phyloP scores from a whole-genome alignment of 2,797 vertebrate species.

The Chromobotia macracanthus region DNA sequence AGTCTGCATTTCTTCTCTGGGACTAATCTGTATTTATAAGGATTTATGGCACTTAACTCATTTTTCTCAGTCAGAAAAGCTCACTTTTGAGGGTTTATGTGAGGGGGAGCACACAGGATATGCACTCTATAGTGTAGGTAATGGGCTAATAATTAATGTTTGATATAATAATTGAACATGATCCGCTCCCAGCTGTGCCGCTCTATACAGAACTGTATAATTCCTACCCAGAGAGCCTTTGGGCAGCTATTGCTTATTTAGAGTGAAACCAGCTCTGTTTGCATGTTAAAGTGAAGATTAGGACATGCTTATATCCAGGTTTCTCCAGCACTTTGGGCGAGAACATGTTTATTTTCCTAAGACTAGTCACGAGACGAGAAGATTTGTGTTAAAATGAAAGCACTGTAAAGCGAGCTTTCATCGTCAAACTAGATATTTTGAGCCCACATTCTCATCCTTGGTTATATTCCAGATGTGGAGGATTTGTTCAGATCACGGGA shows the following conservation, averaged over 20 bases:
- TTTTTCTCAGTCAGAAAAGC: conserved; percentile 43
- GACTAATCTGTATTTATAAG: conserved; percentile 49
- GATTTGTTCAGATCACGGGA: conserved; percentile 48
- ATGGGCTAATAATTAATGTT: conserved; percentile 60
- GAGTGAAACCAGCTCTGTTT: conserved; percentile 50
- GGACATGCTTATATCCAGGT: conserved; percentile 26
- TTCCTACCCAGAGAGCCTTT: conserved; percentile 52
- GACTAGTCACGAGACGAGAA: conserved; percentile 27
- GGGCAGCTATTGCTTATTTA: conserved; percentile 51
- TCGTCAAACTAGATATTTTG: conserved; percentile 25
- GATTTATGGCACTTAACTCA: conserved; percentile 45
- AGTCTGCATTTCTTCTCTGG: conserved; percentile 28
- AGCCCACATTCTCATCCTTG: conserved; percentile 28
- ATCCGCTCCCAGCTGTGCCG: conserved; percentile 51
- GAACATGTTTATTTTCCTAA: conserved; percentile 41
- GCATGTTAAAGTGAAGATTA: conserved; percentile 54
- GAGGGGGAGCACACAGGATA: conserved; percentile 36
- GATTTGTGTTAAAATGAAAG: conserved; percentile 26
- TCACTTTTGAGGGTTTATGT: conserved; percentile 43
- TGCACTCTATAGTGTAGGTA: conserved; percentile 47
- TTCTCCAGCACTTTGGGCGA: conserved; percentile 24
- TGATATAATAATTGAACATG: conserved; percentile 59
- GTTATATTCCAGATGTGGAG: conserved; percentile 48
- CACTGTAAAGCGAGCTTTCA: conserved; percentile 19
- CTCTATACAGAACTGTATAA: conserved; percentile 49